phyloP scores from a whole-genome alignment of 1,140 invertebrate species.

The Nebria ingens region DNA sequence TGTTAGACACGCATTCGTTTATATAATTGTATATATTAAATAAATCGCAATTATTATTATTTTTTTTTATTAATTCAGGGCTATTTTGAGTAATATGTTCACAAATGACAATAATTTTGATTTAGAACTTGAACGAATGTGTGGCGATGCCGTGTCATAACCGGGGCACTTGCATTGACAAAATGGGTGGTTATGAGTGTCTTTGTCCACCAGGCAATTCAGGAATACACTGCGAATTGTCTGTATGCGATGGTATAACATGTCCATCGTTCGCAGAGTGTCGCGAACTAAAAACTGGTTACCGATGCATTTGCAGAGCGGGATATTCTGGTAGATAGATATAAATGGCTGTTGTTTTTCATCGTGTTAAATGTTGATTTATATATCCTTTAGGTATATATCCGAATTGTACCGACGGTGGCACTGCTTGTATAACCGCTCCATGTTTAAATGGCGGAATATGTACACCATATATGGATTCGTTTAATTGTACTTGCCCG shows the following conservation, averaged over 20 bases:
- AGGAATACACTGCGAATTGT: slow-evolving; percentile 46
- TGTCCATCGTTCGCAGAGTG: slow-evolving; percentile 46
- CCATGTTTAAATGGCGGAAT: slow-evolving; percentile 53
- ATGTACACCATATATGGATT: slow-evolving; percentile 42
- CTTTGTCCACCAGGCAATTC: slow-evolving; percentile 45
- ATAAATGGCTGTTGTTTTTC: neutral
- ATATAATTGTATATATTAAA: no score
- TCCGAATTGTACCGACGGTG: slow-evolving; percentile 52
- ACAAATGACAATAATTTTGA: slow-evolving; percentile 20
- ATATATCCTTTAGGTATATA: slow-evolving; percentile 27
- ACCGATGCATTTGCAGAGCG: slow-evolving; percentile 55
- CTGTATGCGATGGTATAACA: slow-evolving; percentile 37
- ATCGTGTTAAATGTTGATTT: neutral
- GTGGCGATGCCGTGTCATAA: slow-evolving; percentile 55
- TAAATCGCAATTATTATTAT: no score
- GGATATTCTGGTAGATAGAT: slow-evolving; percentile 52
- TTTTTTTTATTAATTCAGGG: neutral
- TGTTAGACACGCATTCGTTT: no score
- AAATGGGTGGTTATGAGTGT: slow-evolving; percentile 40
- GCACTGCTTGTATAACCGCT: slow-evolving; percentile 47
- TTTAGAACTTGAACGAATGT: slow-evolving; percentile 48
- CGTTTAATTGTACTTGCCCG: slow-evolving; percentile 57
- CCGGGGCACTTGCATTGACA: slow-evolving; percentile 53
- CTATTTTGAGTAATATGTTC: no score
- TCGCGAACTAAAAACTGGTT: slow-evolving; percentile 35